Conservation (phyloP, 2,888 invertebrate species). For the Oligia strigilis region DNA sequence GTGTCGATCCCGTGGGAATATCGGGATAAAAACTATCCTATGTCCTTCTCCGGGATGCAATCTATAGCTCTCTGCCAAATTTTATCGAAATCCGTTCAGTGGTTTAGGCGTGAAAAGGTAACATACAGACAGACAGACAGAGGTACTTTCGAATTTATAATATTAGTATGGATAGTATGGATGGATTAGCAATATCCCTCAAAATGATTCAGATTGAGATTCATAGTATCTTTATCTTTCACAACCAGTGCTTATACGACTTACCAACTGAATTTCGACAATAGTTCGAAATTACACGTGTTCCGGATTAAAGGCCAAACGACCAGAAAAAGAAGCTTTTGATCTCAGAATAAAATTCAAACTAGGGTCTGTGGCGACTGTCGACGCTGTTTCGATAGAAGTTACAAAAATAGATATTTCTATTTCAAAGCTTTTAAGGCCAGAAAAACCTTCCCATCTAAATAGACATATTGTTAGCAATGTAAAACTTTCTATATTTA, state of each 20-base stretch:
- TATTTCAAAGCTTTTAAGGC: constrained; percentile 5
- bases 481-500: constrained; percentile 16
- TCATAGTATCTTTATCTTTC: not conserved
- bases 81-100: too few relatives aligned
- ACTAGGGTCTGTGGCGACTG: not conserved
- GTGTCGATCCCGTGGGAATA: too few relatives aligned
- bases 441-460: not conserved
- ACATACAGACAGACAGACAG: too few relatives aligned
- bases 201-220: not conserved
- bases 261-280: too few relatives aligned
- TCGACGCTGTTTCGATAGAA: constrained; percentile 10
- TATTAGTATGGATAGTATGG: too few relatives aligned
- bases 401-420: constrained; percentile 21
- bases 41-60: too few relatives aligned
- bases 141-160: too few relatives aligned
- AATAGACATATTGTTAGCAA: not conserved
- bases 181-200: not conserved
- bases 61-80: too few relatives aligned
- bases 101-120: too few relatives aligned
- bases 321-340: constrained; percentile 6
- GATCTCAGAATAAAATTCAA: constrained; percentile 30
- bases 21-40: too few relatives aligned
- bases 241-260: not conserved
- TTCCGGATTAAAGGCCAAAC: constrained; percentile 4
- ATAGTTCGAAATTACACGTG: not conserved